Percentiles rank a stretch among this genome's conserved stretches.
Evolutionary conservation across 2,113 vertebrate species (phyloP).

Genomic region (Naja naja): DNA sequence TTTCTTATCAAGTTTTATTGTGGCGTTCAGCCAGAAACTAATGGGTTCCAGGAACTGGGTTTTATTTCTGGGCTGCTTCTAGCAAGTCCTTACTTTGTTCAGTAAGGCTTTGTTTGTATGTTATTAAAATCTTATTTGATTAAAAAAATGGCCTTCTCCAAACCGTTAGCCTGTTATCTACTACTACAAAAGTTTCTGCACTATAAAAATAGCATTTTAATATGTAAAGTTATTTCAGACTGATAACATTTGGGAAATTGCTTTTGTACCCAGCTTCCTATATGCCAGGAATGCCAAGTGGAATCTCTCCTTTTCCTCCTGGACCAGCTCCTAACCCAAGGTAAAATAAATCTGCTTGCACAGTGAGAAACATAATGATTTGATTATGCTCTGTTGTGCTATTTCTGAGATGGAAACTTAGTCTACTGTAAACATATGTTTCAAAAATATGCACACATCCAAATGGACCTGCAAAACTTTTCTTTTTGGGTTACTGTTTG

Average conservation of each 20-base stretch:
- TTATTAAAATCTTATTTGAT: not conserved
- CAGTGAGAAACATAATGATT: not conserved
- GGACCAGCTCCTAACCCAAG: constrained; percentile 85
- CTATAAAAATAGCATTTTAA: not conserved
- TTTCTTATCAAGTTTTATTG: not conserved
- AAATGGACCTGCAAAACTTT: not conserved
- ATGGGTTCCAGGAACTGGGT: not conserved
- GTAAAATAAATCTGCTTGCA: constrained; percentile 63
- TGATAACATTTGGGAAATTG: constrained; percentile 44
- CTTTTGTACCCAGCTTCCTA: constrained; percentile 85
- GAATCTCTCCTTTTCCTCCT: constrained; percentile 82
- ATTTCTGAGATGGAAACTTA: constrained; percentile 4
- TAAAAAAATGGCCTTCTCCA: not conserved
- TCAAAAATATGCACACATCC: not conserved
- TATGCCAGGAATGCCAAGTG: constrained; percentile 87
- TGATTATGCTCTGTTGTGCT: not conserved
- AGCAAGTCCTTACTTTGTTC: not conserved
- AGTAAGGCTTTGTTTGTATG: not conserved
- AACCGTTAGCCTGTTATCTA: not conserved
- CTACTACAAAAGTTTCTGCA: not conserved
- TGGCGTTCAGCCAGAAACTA: not conserved
- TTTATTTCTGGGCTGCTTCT: not conserved
- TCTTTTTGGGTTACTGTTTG: not conserved
- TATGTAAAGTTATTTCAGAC: not conserved
- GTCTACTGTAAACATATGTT: not conserved